Percentiles rank a stretch among this genome's conserved stretches.
Conservation (phyloP, 2,888 invertebrate species). For the Drosophila ezoana region DNA sequence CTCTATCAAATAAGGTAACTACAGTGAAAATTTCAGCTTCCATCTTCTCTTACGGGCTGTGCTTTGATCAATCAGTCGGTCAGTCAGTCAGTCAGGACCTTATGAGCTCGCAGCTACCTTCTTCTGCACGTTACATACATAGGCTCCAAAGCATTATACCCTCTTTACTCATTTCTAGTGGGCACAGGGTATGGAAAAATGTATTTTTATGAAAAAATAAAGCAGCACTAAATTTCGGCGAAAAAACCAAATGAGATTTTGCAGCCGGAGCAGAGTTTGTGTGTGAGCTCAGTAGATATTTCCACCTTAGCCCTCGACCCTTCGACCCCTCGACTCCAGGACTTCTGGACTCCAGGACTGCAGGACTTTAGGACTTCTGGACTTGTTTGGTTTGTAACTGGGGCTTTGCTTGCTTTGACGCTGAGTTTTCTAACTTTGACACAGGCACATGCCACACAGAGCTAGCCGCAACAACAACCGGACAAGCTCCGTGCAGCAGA, state of each 20-base stretch:
- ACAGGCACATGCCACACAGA: background rate
- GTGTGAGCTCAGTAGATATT: slow-evolving; percentile 23
- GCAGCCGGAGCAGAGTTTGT: slow-evolving; percentile 20
- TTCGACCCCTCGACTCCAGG: too few relatives aligned
- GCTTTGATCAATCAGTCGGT: too few relatives aligned
- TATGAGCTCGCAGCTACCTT: too few relatives aligned
- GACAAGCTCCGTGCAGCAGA: slow-evolving; percentile 33
- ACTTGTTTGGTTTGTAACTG: background rate
- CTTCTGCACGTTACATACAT: too few relatives aligned
- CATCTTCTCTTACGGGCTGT: too few relatives aligned
- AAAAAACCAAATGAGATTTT: slow-evolving; percentile 70
- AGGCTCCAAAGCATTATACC: background rate
- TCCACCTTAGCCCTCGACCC: background rate
- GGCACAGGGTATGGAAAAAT: background rate
- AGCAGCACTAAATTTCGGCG: slow-evolving; percentile 45
- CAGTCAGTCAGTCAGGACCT: too few relatives aligned
- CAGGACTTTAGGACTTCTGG: too few relatives aligned
- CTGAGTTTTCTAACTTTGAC: slow-evolving; percentile 46
- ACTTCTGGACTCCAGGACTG: too few relatives aligned
- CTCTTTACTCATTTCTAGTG: background rate
- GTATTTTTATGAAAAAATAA: slow-evolving; percentile 17
- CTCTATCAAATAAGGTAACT: too few relatives aligned
- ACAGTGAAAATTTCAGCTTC: too few relatives aligned
- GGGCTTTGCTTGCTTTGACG: slow-evolving; percentile 25
- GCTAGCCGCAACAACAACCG: slow-evolving; percentile 23